Base-by-base conservation (phyloP, 2,797 vertebrate genomes). In the Gymnoscopelus microlampas region DNA sequence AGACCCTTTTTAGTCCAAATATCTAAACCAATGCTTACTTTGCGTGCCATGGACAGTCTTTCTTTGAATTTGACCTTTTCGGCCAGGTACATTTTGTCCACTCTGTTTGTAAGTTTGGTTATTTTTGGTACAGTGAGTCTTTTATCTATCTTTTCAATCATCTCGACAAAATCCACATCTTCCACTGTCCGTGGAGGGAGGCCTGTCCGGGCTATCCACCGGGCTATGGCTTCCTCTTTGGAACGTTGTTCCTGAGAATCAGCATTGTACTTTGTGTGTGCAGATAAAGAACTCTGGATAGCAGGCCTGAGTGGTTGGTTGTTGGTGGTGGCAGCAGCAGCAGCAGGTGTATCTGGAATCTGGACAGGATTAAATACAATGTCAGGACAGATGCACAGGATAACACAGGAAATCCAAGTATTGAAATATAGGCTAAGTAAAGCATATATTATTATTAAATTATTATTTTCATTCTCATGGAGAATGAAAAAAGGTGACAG, bases 1-100 rank as follows among this genome's bases (percentile, higher is more conserved):
- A 73, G 59, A 6, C 53, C 63, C 59, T 73, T 63, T 68, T 73
- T 67, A 15, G 58, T 73, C 64, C 71, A 73, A 39, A 73, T 62
- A 24, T 73, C 64, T 23, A 73, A 57, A 3, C 59, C 59, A 50
- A 57, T 58, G 10, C 26, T 68, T 51, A 73, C 35, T 63, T 32
- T 74, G 53, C 64, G 47, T 57, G 53, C 65, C 29, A 29, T 63
- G 60, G 47, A 15, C 48, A 59, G 60, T 32, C 56, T 68, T 24
- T 58, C 60, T 64, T 64, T 74, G 48, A 74, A 23, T 51, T 63
- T 74, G 15, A 66, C 32, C 53, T 66, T 61, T 53, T 73, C 59
- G 7, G 55, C 59, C 23, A 50, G 55, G 15, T 57, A 73, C 6
- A 63, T 57, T 49, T 69, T 68, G 32, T 63, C 7, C 39, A 64